Percentiles rank a stretch among this genome's conserved stretches.
Conservation (phyloP, 2,888 invertebrate genomes). For the Parnassius smintheus region DNA sequence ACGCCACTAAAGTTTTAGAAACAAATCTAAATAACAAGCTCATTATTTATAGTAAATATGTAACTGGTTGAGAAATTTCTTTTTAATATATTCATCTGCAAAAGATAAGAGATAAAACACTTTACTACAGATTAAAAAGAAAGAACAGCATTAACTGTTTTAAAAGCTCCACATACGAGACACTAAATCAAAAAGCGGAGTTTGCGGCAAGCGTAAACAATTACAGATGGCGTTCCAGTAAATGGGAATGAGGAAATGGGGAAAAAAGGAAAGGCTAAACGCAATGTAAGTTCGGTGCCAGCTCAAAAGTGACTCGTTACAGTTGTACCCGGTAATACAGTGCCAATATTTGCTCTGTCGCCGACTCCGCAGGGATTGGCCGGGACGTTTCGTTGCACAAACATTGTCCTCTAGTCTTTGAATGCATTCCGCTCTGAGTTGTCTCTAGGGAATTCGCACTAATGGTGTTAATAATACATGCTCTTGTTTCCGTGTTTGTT, state of each 20-base stretch:
- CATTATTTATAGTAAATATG: too few relatives aligned
- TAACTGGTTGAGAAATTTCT: too few relatives aligned
- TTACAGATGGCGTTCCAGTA: conserved; percentile 16
- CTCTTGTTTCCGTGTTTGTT: conserved; percentile 9
- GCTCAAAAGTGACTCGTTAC: conserved; percentile 61
- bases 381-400: conserved; percentile 55
- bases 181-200: background rate
- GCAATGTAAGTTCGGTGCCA: conserved; percentile 20
- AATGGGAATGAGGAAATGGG: conserved; percentile 6
- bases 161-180: background rate
- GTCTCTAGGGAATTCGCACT: conserved; percentile 44
- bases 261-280: conserved; percentile 3
- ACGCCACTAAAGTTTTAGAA: background rate
- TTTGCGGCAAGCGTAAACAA: conserved; percentile 11
- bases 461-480: conserved; percentile 43
- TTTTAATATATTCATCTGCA: background rate
- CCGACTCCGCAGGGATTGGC: conserved; percentile 51
- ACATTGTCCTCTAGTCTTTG: conserved; percentile 58
- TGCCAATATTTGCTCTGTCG: conserved; percentile 67
- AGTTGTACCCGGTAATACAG: conserved; percentile 59
- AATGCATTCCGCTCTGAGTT: conserved; percentile 47
- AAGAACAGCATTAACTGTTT: background rate
- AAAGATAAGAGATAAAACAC: background rate
- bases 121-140: background rate
- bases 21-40: background rate